Evolutionary conservation across 1,140 invertebrate genomes (phyloP).

Genomic region (Zaprionus capensis): DNA sequence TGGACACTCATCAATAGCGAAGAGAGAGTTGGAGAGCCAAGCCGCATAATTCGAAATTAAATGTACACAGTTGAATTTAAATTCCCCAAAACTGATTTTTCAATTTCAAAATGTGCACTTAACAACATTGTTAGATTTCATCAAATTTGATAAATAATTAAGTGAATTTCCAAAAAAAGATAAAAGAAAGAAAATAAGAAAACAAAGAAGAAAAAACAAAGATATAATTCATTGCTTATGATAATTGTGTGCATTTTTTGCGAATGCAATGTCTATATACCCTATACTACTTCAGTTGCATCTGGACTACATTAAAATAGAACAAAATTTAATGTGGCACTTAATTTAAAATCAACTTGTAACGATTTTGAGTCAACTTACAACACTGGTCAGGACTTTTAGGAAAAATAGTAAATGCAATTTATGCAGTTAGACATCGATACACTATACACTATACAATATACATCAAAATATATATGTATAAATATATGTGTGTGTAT

Average conservation of each 20-base stretch:
- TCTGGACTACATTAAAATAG: slow-evolving; percentile 14
- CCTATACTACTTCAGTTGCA: slow-evolving; percentile 16
- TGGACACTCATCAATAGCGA: slow-evolving; percentile 25
- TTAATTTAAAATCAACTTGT: slow-evolving; percentile 27
- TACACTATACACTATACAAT: slow-evolving; percentile 23
- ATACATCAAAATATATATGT: slow-evolving; percentile 27
- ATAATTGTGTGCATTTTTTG: slow-evolving; percentile 7
- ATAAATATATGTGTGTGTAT: slow-evolving; percentile 9
- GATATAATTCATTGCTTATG: slow-evolving; percentile 32
- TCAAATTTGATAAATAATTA: slow-evolving; percentile 41
- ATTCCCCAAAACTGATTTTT: slow-evolving; percentile 30
- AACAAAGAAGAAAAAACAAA: slow-evolving; percentile 6
- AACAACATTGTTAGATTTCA: slow-evolving; percentile 47
- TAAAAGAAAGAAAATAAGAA: slow-evolving; percentile 4
- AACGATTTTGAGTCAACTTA: slow-evolving; percentile 30
- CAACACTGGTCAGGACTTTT: slow-evolving; percentile 32
- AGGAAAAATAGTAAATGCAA: slow-evolving; percentile 41
- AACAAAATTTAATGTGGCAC: slow-evolving; percentile 28
- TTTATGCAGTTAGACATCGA: slow-evolving; percentile 32
- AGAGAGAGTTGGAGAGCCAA: slow-evolving; percentile 29
- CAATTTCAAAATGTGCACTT: slow-evolving; percentile 44
- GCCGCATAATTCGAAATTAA: slow-evolving; percentile 50
- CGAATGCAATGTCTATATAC: slow-evolving; percentile 6
- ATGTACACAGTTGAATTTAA: slow-evolving; percentile 40
- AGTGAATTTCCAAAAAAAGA: slow-evolving; percentile 44